These are phyloP conservation scores for Limnephilus marmoratus DNA, from an alignment of 2,888 invertebrate species.

Conservation along the genomic window DNA sequence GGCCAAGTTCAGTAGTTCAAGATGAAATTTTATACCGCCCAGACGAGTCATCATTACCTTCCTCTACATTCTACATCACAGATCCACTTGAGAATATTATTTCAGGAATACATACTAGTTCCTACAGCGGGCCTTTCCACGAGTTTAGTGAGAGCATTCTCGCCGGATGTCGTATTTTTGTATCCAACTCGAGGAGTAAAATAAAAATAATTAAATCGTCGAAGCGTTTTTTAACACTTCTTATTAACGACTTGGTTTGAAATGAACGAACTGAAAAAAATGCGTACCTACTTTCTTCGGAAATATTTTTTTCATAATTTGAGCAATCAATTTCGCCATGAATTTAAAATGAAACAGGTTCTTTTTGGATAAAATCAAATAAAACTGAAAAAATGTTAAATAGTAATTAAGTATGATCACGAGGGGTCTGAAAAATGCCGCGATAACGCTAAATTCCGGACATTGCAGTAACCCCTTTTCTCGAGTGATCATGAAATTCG, in stretches of 20 bases:
- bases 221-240: not conserved
- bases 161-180: conserved; percentile 29
- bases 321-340: no score
- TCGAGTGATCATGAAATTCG: not conserved
- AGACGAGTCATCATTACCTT: conserved; percentile 25
- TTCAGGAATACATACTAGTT: conserved; percentile 28
- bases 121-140: conserved; percentile 32
- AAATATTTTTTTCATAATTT: not conserved
- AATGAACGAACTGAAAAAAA: not conserved
- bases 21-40: conserved; percentile 51
- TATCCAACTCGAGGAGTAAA: conserved; percentile 24
- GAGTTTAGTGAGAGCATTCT: not conserved
- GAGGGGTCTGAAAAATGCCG: no score
- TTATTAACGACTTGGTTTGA: not conserved
- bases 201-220: not conserved
- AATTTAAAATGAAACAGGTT: not conserved
- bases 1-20: conserved; percentile 53
- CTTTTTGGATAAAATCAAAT: not conserved
- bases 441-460: no score
- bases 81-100: conserved; percentile 53
- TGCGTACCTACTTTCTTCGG: not conserved
- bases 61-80: conserved; percentile 26
- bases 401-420: no score
- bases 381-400: not conserved
- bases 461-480: not conserved